A percentile compares a stretch with the other conserved stretches of the same genome.
These are phyloP conservation scores for Protobothrops flavoviridis DNA, from an alignment of 2,113 vertebrate genomes.

Conservation along the genomic window DNA sequence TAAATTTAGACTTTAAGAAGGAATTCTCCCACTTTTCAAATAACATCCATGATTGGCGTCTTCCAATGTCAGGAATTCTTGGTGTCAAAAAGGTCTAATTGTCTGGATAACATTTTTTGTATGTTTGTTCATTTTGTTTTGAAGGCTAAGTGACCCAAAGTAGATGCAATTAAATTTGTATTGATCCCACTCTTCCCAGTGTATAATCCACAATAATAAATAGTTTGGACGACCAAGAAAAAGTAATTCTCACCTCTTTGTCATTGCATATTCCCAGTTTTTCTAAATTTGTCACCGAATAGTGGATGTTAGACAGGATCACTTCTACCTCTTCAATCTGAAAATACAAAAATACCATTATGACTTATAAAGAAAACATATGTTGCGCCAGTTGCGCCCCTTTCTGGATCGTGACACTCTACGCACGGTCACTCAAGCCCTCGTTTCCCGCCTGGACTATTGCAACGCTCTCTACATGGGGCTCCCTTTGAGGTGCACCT, in stretches of 20 bases:
- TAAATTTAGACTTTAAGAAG: background rate
- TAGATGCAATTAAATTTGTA: background rate
- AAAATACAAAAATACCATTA: constrained; percentile 52
- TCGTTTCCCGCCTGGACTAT: too few relatives aligned
- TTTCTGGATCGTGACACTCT: too few relatives aligned
- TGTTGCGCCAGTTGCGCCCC: too few relatives aligned
- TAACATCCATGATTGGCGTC: background rate
- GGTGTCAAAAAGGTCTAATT: background rate
- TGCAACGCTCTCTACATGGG: too few relatives aligned
- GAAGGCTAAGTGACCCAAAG: background rate
- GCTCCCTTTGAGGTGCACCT: too few relatives aligned
- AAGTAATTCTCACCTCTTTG: constrained; percentile 80
- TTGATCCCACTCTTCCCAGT: background rate
- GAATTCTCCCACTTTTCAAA: background rate
- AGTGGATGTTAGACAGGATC: constrained; percentile 90
- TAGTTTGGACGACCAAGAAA: background rate
- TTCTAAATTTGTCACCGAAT: constrained; percentile 87
- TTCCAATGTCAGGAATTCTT: background rate
- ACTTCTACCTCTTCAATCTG: constrained; percentile 92
- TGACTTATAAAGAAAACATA: background rate
- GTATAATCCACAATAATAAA: background rate
- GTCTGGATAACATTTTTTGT: background rate
- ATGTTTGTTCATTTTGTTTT: background rate
- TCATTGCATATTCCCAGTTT: constrained; percentile 88
- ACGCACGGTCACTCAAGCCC: too few relatives aligned